These are phyloP conservation scores for Quadroppia sp. DNA, from an alignment of 2,888 invertebrate genomes.

Conservation along the genomic window DNA sequence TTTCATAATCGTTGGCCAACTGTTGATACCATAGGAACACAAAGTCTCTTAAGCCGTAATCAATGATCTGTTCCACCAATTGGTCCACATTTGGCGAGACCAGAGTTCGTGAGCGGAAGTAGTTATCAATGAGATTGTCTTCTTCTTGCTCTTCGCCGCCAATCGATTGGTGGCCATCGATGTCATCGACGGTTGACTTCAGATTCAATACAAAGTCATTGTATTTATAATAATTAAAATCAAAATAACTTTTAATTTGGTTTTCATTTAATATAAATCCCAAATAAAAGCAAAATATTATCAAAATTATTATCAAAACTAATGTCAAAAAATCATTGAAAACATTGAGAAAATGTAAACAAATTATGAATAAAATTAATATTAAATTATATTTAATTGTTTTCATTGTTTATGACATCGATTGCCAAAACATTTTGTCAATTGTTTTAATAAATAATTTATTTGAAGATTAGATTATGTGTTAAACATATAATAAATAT, in stretches of 20 bases:
- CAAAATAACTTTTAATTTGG: not conserved
- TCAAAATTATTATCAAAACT: not conserved
- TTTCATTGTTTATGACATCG: not conserved
- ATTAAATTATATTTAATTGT: not conserved
- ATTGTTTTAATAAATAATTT: not conserved
- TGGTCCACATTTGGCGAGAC: conserved; percentile 71
- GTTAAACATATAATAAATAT: not conserved
- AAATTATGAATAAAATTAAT: not conserved
- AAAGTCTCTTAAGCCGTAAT: conserved; percentile 73
- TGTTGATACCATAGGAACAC: conserved; percentile 70
- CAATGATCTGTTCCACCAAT: conserved; percentile 74
- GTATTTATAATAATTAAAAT: not conserved
- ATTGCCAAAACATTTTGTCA: not conserved
- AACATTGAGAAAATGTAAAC: not conserved
- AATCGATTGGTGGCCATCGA: not conserved
- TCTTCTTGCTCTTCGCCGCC: not conserved
- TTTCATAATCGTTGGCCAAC: conserved; percentile 59
- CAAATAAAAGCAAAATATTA: not conserved
- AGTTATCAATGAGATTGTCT: conserved; percentile 24
- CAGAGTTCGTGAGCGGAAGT: conserved; percentile 41
- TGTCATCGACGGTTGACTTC: not conserved
- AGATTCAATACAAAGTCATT: not conserved
- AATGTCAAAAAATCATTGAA: not conserved
- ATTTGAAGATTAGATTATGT: not conserved
- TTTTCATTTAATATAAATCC: conserved; percentile 7